Percentiles rank a stretch among this genome's conserved stretches.
These are phyloP conservation scores for Hydropsyche betteni DNA, from an alignment of 2,888 invertebrate species.

Conservation along the genomic window DNA sequence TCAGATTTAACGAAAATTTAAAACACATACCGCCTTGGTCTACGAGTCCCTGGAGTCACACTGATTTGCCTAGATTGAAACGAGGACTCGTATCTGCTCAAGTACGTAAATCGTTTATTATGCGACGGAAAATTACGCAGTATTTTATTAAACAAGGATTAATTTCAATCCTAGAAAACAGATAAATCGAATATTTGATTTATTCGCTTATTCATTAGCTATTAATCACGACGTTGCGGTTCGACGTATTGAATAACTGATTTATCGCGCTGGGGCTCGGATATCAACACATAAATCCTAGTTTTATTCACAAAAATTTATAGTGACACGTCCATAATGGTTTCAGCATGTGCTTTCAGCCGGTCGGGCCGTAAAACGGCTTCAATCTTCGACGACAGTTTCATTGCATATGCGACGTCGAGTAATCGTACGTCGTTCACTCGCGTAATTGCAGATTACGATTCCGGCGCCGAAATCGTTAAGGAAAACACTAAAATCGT, in stretches of 20 bases:
- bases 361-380: too few species aligned
- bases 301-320: conserved; percentile 8
- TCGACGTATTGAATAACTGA: conserved; percentile 17
- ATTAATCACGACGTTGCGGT: conserved; percentile 6
- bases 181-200: background rate
- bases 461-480: too few species aligned
- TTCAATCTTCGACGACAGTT: too few species aligned
- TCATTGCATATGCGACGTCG: too few species aligned
- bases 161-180: background rate
- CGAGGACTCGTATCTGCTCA: conserved; percentile 81
- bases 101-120: conserved; percentile 61
- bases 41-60: conserved; percentile 79
- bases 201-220: conserved; percentile 14
- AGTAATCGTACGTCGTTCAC: too few species aligned
- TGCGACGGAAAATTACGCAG: background rate
- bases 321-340: too few species aligned
- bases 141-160: background rate
- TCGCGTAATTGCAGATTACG: too few species aligned
- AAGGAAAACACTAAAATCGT: too few species aligned
- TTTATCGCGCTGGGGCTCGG: background rate
- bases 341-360: too few species aligned
- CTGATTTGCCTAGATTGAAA: conserved; percentile 77
- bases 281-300: conserved; percentile 4
- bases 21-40: conserved; percentile 77
- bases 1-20: conserved; percentile 74